Percentiles rank a stretch among this genome's conserved stretches.
phyloP scores from a whole-genome alignment of 2,888 invertebrate genomes.

The Andrena camellia region DNA sequence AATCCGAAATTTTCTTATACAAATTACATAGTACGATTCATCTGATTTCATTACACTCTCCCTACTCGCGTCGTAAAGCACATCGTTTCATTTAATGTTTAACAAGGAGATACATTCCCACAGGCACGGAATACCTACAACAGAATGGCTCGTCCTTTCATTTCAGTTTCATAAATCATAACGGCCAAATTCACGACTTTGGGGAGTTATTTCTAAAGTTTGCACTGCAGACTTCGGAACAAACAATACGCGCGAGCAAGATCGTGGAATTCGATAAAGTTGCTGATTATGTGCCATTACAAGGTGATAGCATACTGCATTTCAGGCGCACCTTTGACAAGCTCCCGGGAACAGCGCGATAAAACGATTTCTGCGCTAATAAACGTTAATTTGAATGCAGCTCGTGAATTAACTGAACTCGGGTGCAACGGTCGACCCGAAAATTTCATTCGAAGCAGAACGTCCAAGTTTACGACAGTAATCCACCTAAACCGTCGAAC shows the following conservation, averaged over 20 bases:
- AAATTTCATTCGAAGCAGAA: conserved; percentile 36
- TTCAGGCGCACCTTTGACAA: neutral
- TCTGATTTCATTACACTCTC: too few species aligned
- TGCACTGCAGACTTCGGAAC: neutral
- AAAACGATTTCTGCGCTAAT: conserved; percentile 22
- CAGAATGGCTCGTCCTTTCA: neutral
- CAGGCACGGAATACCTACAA: too few species aligned
- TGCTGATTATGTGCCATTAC: neutral
- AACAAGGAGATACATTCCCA: too few species aligned
- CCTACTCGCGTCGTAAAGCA: too few species aligned
- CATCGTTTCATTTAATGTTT: too few species aligned
- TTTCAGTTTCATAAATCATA: neutral
- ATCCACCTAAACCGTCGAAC: conserved; percentile 28
- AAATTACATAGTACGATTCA: too few species aligned
- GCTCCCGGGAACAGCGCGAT: neutral
- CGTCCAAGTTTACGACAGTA: conserved; percentile 37
- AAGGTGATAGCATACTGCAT: neutral
- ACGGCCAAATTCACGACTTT: neutral
- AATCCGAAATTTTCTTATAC: too few species aligned
- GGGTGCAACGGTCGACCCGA: conserved; percentile 5
- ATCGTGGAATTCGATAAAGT: neutral
- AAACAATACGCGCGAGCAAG: neutral
- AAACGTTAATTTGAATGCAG: conserved; percentile 16
- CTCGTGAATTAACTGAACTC: neutral
- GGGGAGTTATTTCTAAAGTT: conserved; percentile 11